These are phyloP conservation scores for Lordiphosa andalusiaca DNA, from an alignment of 2,888 invertebrate genomes.

Conservation along the genomic window DNA sequence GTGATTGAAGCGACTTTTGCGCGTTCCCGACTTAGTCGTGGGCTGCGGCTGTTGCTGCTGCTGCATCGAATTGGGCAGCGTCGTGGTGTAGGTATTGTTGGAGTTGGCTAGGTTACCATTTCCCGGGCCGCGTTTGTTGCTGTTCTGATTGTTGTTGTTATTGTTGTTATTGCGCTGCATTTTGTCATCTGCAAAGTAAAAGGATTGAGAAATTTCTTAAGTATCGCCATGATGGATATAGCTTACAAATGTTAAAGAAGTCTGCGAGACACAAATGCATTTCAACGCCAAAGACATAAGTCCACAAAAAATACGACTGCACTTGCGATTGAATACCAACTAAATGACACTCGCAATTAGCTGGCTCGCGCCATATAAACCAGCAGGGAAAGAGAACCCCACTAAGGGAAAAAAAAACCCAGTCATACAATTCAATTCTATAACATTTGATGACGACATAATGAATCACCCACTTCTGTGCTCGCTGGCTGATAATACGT, in stretches of 20 bases:
- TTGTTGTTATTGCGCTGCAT: constrained; percentile 51
- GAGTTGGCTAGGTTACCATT: constrained; percentile 34
- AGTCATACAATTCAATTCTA: constrained; percentile 26
- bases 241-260: constrained; percentile 45
- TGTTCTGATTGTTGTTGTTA: constrained; percentile 19
- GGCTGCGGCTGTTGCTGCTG: constrained; percentile 16
- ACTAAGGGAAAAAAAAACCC: constrained; percentile 40
- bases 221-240: background rate
- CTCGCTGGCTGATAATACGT: constrained; percentile 28
- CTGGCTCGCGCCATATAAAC: constrained; percentile 48
- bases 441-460: constrained; percentile 50
- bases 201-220: background rate
- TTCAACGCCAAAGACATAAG: constrained; percentile 21
- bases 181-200: constrained; percentile 49
- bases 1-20: constrained; percentile 44
- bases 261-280: constrained; percentile 47
- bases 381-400: constrained; percentile 8
- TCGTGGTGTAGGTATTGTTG: constrained; percentile 3
- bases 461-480: constrained; percentile 39
- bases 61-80: constrained; percentile 22
- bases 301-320: constrained; percentile 41
- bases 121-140: constrained; percentile 30
- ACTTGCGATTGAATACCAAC: constrained; percentile 56
- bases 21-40: constrained; percentile 15
- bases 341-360: constrained; percentile 44